These are phyloP conservation scores for Drosophila paranaensis DNA, from an alignment of 2,888 invertebrate genomes.

Conservation along the genomic window DNA sequence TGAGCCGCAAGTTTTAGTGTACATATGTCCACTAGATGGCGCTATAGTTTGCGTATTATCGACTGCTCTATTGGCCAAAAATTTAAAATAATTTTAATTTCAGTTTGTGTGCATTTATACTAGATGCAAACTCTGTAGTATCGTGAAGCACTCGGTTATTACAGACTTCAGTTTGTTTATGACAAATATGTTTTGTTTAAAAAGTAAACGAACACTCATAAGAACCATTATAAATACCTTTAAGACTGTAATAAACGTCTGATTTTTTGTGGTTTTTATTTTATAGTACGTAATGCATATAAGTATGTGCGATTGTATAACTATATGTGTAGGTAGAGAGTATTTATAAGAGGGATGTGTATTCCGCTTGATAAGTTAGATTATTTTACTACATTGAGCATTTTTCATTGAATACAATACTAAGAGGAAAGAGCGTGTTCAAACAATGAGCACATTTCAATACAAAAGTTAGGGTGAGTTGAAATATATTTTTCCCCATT, in stretches of 20 bases:
- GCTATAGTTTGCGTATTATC: too few species aligned
- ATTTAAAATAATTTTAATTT: too few species aligned
- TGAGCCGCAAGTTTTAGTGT: too few species aligned
- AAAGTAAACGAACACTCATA: too few species aligned
- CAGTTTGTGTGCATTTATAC: too few species aligned
- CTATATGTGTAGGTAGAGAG: slow-evolving; percentile 37
- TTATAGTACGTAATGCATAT: slow-evolving; percentile 24
- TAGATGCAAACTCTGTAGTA: too few species aligned
- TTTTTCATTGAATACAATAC: slow-evolving; percentile 59
- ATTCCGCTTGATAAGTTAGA: slow-evolving; percentile 61
- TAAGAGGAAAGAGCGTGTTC: slow-evolving; percentile 70
- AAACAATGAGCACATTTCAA: slow-evolving; percentile 74
- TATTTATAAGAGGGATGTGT: slow-evolving; percentile 45
- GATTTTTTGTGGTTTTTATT: slow-evolving; percentile 27
- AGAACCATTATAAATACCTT: not conserved
- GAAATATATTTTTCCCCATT: slow-evolving; percentile 68
- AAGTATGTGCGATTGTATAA: slow-evolving; percentile 28
- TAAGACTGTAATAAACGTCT: slow-evolving; percentile 13
- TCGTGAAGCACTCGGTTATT: too few species aligned
- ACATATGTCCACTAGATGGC: too few species aligned
- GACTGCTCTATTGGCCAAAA: too few species aligned
- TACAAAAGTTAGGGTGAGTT: slow-evolving; percentile 71
- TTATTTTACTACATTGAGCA: slow-evolving; percentile 55
- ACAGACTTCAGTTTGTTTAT: too few species aligned
- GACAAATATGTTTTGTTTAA: too few species aligned